A percentile compares a stretch with the other conserved stretches of the same genome.
phyloP scores from a whole-genome alignment of 1,140 invertebrate genomes.

The Drosophila simulans region DNA sequence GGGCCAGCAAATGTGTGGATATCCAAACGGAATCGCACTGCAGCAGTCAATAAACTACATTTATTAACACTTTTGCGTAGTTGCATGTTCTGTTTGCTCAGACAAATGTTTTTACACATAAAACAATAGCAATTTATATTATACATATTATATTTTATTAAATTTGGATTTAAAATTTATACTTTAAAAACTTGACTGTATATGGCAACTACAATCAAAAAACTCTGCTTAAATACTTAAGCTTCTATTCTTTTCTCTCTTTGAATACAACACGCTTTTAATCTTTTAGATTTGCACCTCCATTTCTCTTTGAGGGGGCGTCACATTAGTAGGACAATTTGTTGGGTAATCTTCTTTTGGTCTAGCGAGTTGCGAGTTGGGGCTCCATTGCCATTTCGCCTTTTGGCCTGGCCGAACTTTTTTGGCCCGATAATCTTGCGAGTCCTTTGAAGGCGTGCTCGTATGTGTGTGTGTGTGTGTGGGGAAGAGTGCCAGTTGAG shows the following conservation, averaged over 20 bases:
- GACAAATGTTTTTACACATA: not conserved
- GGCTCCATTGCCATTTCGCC: conserved; percentile 51
- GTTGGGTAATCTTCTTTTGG: conserved; percentile 71
- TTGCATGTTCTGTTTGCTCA: not conserved
- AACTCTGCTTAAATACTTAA: not conserved
- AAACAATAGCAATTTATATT: not conserved
- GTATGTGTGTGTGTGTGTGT: not conserved
- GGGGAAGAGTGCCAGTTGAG: conserved; percentile 20
- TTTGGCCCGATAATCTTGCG: conserved; percentile 61
- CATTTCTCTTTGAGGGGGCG: conserved; percentile 21
- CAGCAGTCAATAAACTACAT: conserved; percentile 55
- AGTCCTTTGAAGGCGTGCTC: conserved; percentile 18
- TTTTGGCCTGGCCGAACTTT: conserved; percentile 59
- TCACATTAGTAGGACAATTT: conserved; percentile 78
- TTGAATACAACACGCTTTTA: not conserved
- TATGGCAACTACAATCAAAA: too few relatives aligned
- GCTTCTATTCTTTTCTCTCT: not conserved
- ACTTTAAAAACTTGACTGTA: too few relatives aligned
- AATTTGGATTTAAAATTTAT: too few relatives aligned
- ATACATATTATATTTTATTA: not conserved
- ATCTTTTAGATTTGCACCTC: conserved; percentile 12
- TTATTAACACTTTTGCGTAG: conserved; percentile 33
- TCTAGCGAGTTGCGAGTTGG: conserved; percentile 20
- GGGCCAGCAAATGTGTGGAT: conserved; percentile 14
- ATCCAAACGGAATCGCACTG: conserved; percentile 2